Conservation (phyloP, 2,797 vertebrate species). For the Meriones psammophilus region DNA sequence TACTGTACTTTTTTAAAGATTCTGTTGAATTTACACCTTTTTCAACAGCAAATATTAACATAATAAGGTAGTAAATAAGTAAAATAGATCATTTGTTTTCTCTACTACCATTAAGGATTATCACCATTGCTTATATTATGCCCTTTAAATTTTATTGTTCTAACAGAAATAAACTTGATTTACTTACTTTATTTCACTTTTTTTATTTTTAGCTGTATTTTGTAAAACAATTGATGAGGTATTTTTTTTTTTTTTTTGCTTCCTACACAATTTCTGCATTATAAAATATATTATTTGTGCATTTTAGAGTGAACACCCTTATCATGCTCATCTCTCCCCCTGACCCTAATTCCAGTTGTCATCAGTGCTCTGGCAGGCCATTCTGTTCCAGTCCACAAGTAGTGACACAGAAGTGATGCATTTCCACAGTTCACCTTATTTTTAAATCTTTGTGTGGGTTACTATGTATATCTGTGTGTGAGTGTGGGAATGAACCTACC, state of each 20-base stretch:
- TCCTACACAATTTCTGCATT: background rate
- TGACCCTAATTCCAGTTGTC: background rate
- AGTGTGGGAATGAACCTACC: background rate
- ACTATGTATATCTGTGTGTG: background rate
- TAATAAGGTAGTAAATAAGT: background rate
- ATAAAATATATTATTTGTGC: background rate
- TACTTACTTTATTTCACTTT: background rate
- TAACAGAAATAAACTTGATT: background rate
- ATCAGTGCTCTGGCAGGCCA: rapidly evolving
- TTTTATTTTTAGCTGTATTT: background rate
- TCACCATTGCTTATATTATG: background rate
- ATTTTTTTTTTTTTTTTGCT: background rate
- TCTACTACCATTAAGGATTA: background rate
- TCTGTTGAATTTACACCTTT: background rate
- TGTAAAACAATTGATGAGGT: background rate
- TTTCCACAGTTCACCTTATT: background rate
- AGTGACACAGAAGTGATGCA: background rate
- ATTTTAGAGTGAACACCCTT: background rate
- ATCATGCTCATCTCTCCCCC: rapidly evolving
- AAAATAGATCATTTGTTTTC: background rate
- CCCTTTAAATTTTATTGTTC: background rate
- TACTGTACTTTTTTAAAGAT: background rate
- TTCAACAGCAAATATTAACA: background rate
- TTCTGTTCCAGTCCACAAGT: background rate
- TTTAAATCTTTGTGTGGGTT: background rate